Conservation (phyloP, 2,888 invertebrate genomes). For the Chrysotoxum bicinctum region DNA sequence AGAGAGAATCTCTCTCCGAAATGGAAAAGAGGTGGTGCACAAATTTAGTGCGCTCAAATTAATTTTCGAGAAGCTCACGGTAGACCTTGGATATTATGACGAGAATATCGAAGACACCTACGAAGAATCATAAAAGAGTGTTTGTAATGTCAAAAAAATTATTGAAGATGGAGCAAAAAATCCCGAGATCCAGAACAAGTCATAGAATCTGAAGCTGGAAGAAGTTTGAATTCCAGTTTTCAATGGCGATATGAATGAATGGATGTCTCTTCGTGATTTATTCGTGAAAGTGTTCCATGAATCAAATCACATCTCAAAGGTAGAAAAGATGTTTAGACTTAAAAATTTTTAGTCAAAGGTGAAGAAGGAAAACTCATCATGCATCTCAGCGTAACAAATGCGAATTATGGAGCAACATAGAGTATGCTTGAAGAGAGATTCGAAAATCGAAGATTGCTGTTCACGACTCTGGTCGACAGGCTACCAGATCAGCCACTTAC, state of each 20-base stretch:
- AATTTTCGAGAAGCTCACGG: background rate
- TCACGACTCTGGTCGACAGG: background rate
- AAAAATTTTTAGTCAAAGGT: background rate
- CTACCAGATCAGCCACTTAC: too few relatives aligned
- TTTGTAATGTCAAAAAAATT: background rate
- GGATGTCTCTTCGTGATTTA: slow-evolving; percentile 12
- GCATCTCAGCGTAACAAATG: background rate
- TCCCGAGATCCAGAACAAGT: slow-evolving; percentile 1
- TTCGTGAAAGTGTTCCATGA: background rate
- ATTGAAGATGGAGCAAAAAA: background rate
- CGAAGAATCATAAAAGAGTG: background rate
- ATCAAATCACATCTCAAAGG: background rate
- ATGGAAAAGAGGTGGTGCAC: background rate
- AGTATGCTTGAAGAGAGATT: background rate
- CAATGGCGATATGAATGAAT: background rate
- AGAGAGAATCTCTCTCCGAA: background rate
- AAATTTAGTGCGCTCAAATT: background rate
- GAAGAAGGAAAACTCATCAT: slow-evolving; percentile 1
- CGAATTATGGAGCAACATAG: background rate
- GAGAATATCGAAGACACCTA: background rate
- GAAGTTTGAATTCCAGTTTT: slow-evolving; percentile 1
- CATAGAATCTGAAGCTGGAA: background rate
- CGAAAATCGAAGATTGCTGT: slow-evolving; percentile 2
- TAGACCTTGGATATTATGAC: slow-evolving; percentile 7
- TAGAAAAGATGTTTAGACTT: background rate